Percentiles rank a stretch among this genome's conserved stretches.
These are phyloP conservation scores for Thamnophis elegans DNA, from an alignment of 2,797 vertebrate species.

Conservation along the genomic window DNA sequence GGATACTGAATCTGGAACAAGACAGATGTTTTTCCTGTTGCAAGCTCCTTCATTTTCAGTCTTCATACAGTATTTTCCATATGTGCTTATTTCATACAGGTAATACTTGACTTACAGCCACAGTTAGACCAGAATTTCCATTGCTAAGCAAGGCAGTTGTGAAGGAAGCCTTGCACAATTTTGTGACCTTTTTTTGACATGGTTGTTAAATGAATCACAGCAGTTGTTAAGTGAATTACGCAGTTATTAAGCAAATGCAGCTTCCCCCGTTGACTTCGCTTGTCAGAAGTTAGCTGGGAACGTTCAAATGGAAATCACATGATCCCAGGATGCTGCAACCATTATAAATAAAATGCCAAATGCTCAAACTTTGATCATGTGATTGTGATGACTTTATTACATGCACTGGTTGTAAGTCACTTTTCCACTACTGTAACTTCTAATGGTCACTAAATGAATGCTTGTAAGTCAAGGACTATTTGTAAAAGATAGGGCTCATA, in stretches of 20 bases:
- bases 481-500: background rate
- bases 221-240: background rate
- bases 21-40: conserved; percentile 52
- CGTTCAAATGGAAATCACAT: background rate
- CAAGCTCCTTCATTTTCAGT: conserved; percentile 27
- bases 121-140: background rate
- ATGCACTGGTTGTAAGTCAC: background rate
- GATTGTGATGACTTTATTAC: background rate
- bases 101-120: background rate
- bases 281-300: background rate
- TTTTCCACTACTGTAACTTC: background rate
- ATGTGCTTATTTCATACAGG: background rate
- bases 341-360: background rate
- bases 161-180: background rate
- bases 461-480: background rate
- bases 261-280: background rate
- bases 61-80: conserved; percentile 28
- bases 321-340: background rate
- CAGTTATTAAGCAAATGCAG: background rate
- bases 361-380: background rate
- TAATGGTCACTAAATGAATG: background rate
- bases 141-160: background rate
- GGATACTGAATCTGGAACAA: conserved; percentile 55
- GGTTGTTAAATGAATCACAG: background rate
- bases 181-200: background rate